phyloP scores from a whole-genome alignment of 2,888 invertebrate genomes.

The Nomada fabriciana region DNA sequence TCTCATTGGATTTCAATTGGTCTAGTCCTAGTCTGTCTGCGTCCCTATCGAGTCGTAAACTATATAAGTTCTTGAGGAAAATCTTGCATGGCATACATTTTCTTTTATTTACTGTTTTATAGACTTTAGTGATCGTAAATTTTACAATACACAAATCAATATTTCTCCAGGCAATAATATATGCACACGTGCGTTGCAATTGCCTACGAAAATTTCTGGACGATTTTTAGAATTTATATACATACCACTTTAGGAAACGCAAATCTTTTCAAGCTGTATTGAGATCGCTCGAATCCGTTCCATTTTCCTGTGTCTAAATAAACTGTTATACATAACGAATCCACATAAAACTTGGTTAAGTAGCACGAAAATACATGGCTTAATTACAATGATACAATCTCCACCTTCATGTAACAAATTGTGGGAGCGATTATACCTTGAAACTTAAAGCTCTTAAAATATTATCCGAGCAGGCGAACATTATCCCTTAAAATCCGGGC shows the following conservation, averaged over 20 bases:
- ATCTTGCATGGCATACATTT: too few species aligned
- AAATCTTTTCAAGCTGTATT: slow-evolving; percentile 23
- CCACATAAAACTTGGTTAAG: slow-evolving; percentile 10
- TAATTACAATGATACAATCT: not conserved
- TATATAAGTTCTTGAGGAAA: too few species aligned
- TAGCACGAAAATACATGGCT: not conserved
- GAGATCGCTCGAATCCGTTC: not conserved
- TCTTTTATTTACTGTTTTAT: too few species aligned
- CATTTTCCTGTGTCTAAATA: not conserved
- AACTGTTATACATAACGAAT: slow-evolving; percentile 10
- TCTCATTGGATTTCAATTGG: too few species aligned
- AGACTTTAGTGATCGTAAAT: too few species aligned
- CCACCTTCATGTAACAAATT: not conserved
- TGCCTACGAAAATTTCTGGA: not conserved
- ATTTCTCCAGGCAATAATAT: not conserved
- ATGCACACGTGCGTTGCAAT: too few species aligned
- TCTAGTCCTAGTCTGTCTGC: too few species aligned
- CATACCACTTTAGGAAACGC: not conserved
- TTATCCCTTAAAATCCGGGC: not conserved
- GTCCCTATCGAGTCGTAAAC: too few species aligned
- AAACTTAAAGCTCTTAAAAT: not conserved
- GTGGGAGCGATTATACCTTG: not conserved
- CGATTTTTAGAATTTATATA: slow-evolving; percentile 10
- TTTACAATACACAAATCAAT: too few species aligned
- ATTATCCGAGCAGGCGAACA: not conserved